phyloP scores from a whole-genome alignment of 2,113 vertebrate species.

The Paradoxurus hermaphroditus region DNA sequence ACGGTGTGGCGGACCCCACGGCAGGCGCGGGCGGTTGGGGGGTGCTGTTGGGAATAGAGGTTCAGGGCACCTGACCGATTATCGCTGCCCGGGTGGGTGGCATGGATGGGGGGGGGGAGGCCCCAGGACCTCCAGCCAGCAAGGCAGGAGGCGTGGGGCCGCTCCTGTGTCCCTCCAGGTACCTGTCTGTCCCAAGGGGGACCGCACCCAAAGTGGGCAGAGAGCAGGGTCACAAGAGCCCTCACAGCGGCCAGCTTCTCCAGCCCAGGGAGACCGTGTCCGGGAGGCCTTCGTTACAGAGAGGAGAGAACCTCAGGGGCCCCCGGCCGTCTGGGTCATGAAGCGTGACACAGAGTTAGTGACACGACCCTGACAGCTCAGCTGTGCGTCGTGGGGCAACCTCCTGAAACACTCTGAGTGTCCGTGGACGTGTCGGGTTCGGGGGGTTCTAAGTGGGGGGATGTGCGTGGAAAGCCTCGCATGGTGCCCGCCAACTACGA shows the following conservation, averaged over 20 bases:
- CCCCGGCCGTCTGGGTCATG: background rate
- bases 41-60: background rate
- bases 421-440: background rate
- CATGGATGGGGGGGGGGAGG: background rate
- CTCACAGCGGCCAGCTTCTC: background rate
- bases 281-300: background rate
- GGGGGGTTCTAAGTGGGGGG: background rate
- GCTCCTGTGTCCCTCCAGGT: background rate
- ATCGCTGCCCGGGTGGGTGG: background rate
- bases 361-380: no score
- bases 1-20: background rate
- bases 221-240: background rate
- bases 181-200: no score
- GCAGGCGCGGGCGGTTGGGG: background rate
- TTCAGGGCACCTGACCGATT: background rate
- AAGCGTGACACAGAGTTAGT: background rate
- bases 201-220: background rate
- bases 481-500: background rate
- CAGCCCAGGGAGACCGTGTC: rapidly evolving
- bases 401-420: no score
- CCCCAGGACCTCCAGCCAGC: background rate
- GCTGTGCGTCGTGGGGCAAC: background rate
- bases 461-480: background rate
- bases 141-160: background rate
- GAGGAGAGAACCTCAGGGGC: background rate